Base-by-base conservation (phyloP, 2,113 vertebrate species). In the Typhlomys cinereus region DNA sequence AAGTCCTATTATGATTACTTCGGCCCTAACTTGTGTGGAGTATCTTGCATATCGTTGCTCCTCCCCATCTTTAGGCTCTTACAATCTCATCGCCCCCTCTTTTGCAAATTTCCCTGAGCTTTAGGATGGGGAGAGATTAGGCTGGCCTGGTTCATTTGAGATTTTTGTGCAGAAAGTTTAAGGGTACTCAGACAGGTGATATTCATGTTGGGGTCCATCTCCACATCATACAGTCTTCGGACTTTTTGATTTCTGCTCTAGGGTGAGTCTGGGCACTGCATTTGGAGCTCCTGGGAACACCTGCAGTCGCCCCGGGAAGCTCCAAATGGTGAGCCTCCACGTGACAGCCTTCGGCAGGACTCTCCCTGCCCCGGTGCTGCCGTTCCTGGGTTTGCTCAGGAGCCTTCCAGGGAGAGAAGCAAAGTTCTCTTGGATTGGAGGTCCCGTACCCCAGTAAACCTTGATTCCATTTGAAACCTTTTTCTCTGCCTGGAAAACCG, bases 271-370 rank as follows among this genome's bases (percentile, higher is more conserved):
- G 36, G 57, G 15, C n/a, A 41, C 3, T 64, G 46, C 23, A 0
- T 27, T 9, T 2, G 39, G 50, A 61, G 1, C 2, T 76, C 59
- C 5, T 5, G 70, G 21, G 69, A 21, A 34, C 0, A 0, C 15
- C 11, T 8, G 18, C 69, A 69, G 21, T 29, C 15, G 31, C 64
- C 64, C 59, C 7, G 52, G 59, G 7, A 50, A 44, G 54, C n/a
- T n/a, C n/a, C n/a, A n/a, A n/a, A n/a, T n/a, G n/a, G n/a, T n/a
- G n/a, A n/a, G 23, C 46, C 46, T 0, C 34, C 57, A 7, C 1
- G 3, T 54, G 12, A 18, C 9, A 11, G 73, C 57, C n/a, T 7
- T 7, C 17, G 44, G 61, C 27, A 44, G 70, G 31, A 13, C 67
- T 8, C 4, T n/a, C 4, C 5, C 73, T 0, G 7, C 8, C 23